Evolutionary conservation across 1,140 invertebrate genomes (phyloP).

Genomic region (Venturia canescens): DNA sequence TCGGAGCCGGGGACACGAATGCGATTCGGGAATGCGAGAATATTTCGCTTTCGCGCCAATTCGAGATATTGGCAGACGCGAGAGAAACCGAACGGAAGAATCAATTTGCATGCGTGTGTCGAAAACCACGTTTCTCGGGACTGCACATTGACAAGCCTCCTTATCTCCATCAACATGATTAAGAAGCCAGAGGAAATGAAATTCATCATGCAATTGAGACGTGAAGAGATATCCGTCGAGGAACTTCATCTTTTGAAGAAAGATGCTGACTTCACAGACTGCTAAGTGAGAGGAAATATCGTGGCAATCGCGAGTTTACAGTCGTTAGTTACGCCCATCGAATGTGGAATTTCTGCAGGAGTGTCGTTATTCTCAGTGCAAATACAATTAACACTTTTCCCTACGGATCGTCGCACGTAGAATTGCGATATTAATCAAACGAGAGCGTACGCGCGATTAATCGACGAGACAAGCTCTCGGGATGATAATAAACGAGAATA

Average conservation of each 20-base stretch:
- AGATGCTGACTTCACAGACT: background rate
- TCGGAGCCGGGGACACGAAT: background rate
- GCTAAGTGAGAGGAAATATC: background rate
- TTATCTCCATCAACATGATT: background rate
- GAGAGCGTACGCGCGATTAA: background rate
- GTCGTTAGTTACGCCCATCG: background rate
- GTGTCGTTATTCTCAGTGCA: background rate
- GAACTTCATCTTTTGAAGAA: background rate
- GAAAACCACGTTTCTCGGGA: background rate
- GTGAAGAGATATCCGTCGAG: background rate
- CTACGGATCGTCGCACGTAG: background rate
- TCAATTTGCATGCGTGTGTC: background rate
- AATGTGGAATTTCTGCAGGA: background rate
- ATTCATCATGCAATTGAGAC: background rate
- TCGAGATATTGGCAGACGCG: background rate
- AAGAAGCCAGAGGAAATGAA: background rate
- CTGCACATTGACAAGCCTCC: background rate
- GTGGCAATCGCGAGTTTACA: background rate
- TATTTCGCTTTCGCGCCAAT: constrained; percentile 17
- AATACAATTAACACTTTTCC: background rate
- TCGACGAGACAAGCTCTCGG: background rate
- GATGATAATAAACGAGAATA: background rate
- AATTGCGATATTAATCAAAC: background rate
- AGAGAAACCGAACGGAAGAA: constrained; percentile 1
- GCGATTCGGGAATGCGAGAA: constrained; percentile 22